A percentile compares a stretch with the other conserved stretches of the same genome.
Evolutionary conservation across 2,888 invertebrate genomes (phyloP).

Genomic region (Corbicula japonica): DNA sequence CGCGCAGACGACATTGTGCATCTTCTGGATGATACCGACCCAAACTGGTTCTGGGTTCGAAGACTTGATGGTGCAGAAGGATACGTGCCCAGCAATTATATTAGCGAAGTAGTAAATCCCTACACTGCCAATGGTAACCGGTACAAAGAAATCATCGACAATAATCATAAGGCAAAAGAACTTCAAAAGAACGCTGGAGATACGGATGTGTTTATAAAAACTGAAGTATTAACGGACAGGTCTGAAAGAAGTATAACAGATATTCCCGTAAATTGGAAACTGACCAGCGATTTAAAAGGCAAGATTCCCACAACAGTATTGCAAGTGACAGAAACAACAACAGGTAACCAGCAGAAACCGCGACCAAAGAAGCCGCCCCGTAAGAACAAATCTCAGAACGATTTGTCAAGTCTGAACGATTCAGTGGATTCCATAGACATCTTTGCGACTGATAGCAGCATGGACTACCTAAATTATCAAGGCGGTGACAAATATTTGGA

Average conservation of each 20-base stretch:
- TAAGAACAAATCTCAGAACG: conserved; percentile 19
- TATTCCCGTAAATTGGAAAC: conserved; percentile 6
- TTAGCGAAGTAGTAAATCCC: conserved; percentile 21
- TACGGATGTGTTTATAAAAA: background rate
- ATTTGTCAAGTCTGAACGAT: conserved; percentile 11
- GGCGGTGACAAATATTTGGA: too few relatives aligned
- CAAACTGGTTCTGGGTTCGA: conserved; percentile 99
- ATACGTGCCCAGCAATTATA: conserved; percentile 91
- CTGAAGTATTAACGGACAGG: background rate
- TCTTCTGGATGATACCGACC: conserved; percentile 96
- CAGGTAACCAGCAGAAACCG: conserved; percentile 1
- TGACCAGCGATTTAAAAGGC: conserved; percentile 6
- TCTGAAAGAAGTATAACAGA: background rate
- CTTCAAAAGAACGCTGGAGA: background rate
- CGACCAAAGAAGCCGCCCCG: conserved; percentile 36
- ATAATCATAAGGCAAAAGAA: background rate
- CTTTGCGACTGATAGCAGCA: conserved; percentile 12
- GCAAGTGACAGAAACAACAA: background rate
- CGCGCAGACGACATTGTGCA: conserved; percentile 98
- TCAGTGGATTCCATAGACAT: conserved; percentile 27
- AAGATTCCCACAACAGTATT: background rate
- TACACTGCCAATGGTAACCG: too few relatives aligned
- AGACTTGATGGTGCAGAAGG: conserved; percentile 97
- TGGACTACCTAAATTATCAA: conserved; percentile 10
- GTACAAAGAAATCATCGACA: too few relatives aligned